phyloP scores from a whole-genome alignment of 2,797 vertebrate genomes.

The Geotrypetes seraphini region DNA sequence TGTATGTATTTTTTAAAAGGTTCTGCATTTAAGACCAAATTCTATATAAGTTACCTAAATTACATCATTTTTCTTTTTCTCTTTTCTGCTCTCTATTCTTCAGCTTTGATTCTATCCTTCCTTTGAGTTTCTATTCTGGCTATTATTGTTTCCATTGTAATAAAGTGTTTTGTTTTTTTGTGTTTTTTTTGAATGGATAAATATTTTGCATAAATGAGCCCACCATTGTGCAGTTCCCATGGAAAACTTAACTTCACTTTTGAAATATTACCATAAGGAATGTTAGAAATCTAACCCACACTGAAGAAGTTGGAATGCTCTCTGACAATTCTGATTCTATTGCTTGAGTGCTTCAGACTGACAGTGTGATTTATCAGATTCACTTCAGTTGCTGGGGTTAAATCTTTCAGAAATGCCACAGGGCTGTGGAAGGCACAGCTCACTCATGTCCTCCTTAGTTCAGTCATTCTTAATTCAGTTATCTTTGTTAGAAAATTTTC shows the following conservation, averaged over 20 bases:
- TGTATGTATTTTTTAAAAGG: too few species aligned
- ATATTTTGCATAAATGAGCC: too few species aligned
- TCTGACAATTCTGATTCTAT: slow-evolving; percentile 7
- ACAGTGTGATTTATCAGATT: slow-evolving; percentile 40
- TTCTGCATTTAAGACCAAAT: too few species aligned
- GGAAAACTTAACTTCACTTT: background rate
- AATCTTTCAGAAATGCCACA: slow-evolving; percentile 27
- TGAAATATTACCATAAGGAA: slow-evolving; percentile 11
- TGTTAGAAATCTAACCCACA: background rate
- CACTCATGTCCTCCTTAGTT: background rate
- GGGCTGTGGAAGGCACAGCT: slow-evolving; percentile 5
- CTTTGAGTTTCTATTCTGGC: too few species aligned
- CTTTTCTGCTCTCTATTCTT: too few species aligned
- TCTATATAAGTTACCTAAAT: too few species aligned
- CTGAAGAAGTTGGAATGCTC: slow-evolving; percentile 7
- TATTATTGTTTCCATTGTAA: too few species aligned
- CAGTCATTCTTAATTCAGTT: slow-evolving; percentile 13
- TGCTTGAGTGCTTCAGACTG: slow-evolving; percentile 37
- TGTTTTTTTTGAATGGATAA: too few species aligned
- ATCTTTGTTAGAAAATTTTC: background rate
- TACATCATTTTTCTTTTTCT: too few species aligned
- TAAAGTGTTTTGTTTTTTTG: too few species aligned
- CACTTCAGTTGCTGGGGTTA: slow-evolving; percentile 27
- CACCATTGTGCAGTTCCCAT: background rate
- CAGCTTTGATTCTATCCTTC: too few species aligned